phyloP scores from a whole-genome alignment of 2,113 vertebrate genomes.

The Daubentonia madagascariensis region DNA sequence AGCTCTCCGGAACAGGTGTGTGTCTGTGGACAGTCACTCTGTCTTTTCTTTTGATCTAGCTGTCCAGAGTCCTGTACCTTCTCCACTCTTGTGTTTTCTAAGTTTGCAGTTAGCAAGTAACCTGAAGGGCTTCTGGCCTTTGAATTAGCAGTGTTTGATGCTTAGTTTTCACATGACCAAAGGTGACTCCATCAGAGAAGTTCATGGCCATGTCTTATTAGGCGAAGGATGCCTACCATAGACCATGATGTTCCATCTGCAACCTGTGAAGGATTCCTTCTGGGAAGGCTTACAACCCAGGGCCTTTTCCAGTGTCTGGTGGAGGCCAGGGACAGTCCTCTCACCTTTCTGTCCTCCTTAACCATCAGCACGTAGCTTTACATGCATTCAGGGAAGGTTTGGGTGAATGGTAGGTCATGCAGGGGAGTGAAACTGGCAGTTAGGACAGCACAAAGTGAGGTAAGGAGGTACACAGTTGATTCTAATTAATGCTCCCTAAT shows the following conservation, averaged over 20 bases:
- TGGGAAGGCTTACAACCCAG: neutral
- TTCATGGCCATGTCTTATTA: neutral
- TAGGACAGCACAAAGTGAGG: neutral
- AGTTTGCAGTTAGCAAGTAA: neutral
- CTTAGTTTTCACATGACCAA: neutral
- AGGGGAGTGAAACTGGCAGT: neutral
- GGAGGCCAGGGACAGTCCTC: neutral
- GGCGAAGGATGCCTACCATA: neutral
- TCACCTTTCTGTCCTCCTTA: neutral
- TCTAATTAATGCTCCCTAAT: neutral
- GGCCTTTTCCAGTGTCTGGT: neutral
- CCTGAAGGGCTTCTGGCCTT: neutral
- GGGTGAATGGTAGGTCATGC: neutral
- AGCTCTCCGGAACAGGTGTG: constrained; percentile 89
- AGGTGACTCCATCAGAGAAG: neutral
- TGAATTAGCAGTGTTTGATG: neutral
- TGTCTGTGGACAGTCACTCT: neutral
- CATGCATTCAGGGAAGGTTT: neutral
- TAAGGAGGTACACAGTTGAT: neutral
- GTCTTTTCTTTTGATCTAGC: neutral
- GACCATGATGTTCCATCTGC: neutral
- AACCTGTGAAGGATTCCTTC: neutral
- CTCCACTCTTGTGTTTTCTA: neutral
- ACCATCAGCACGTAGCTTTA: neutral
- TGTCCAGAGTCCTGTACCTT: no score